Base-by-base conservation (phyloP, 2,888 invertebrate genomes). In the Eupeodes luniger region DNA sequence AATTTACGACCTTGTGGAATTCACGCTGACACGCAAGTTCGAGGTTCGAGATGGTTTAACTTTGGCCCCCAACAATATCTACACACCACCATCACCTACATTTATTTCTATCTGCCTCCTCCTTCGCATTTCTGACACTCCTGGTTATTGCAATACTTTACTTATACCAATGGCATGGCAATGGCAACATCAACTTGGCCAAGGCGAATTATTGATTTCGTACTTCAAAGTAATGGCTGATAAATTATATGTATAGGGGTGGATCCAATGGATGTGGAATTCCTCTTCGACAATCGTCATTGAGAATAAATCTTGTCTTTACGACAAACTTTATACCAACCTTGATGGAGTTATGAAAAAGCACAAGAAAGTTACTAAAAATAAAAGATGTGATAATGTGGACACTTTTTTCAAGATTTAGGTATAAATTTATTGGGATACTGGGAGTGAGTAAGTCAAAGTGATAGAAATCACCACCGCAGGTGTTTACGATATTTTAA, bases 1-100 rank as follows among this genome's bases (percentile, higher is more conserved):
- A 84, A 88, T 88, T 88, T 88, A 88, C 84, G 87, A 84, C 84
- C 81, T 83, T 88, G 77, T 80, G 77, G 77, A 81, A 88, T 88
- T 84, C 34, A 51, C 57, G 74, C 77, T 81, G 81, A 88, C 87
- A 88, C 84, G 87, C 87, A 88, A 88, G 77, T 81, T 84, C 74
- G 80, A 81, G 82, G 82, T 79, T 84, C 74, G 80, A 77, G 82
- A 70, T 79, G 74, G 75, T 69, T 78, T 78, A 51, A 57, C 76
- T 64, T 59, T 27, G 27, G 47, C 51, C 59, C 40, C 44, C 14
- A 64, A 55, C 19, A 64, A 79, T 51, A 40, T 7, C 40, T 9
- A 40, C 40, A 40, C 40, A 40, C 40, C 5, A 66, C 57, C 64
- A 47, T 19, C 62, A 75, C 59, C 57, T 75, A 59, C 34, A 34